Base-by-base conservation (phyloP, 1,140 invertebrate genomes). In the Drosophila tristis region DNA sequence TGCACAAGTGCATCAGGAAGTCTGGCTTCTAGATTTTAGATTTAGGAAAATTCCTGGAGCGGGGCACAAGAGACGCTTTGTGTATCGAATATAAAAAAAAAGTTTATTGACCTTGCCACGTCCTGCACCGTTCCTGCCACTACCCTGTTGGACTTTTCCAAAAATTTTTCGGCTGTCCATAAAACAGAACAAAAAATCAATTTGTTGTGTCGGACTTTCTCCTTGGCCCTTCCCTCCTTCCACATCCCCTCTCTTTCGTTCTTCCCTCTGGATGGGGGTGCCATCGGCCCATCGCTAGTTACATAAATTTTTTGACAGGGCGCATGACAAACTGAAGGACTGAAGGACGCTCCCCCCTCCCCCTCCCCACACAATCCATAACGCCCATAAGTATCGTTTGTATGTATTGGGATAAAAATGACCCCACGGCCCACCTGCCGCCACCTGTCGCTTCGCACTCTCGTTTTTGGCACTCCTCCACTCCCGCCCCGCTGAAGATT, bases 241-340 rank as follows among this genome's bases (percentile, higher is more conserved):
- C 39, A 8, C 11, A 43, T 26, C 25, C 31, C 16, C 58, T 59
- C 26, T 29, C 7, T 6, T 29, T 29, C 20, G 20, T 20, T 0
- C 6, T 29, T 5, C 26, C 3, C 31, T 6, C 31, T 31, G 8
- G 29, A 3, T 0, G 29, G 29, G 29, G 29, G 29, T 31, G 29
- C 31, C 31, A 35, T 35, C 31, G 31, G 35, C 35, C 35, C 11
- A 39, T 11, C 4, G 11, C 35, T 57, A 55, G 74, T 57, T 71
- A 71, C 74, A 78, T 80, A 80, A 43, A 78, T 72, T 73, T 76
- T 78, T 78, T 78, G 62, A 66, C 74, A 78, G 70, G 60, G 60
- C 73, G 78, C 78, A 80, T 80, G 78, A 77, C 73, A 80, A 65
- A 76, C 47, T 57, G 57, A 60, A 56, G 60, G 56, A 70, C 74